Conservation (phyloP, 2,888 invertebrate species). For the Sussaba pulchella region DNA sequence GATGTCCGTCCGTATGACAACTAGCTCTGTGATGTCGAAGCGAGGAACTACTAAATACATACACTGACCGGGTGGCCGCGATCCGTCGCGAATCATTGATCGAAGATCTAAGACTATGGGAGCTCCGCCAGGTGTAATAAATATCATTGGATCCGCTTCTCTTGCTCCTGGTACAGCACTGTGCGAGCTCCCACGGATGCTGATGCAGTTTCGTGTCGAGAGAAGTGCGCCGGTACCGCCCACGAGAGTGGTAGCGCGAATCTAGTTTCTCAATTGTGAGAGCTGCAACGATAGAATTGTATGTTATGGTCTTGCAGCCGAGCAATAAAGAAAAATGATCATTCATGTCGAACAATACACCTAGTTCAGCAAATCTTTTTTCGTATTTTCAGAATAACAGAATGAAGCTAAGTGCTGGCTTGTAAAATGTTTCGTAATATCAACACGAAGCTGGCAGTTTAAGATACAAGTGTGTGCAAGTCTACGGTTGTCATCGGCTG, state of each 20-base stretch:
- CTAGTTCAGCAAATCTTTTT: neutral
- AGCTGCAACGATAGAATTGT: conserved; percentile 14
- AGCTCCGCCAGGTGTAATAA: conserved; percentile 71
- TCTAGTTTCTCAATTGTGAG: conserved; percentile 10
- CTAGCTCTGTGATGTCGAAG: conserved; percentile 21
- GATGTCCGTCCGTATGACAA: conserved; percentile 10
- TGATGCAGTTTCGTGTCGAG: conserved; percentile 44
- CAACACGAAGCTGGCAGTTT: no score
- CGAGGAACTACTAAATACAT: conserved; percentile 38
- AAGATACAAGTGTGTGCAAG: no score
- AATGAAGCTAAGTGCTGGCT: neutral
- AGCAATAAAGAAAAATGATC: conserved; percentile 1
- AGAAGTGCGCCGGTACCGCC: conserved; percentile 5
- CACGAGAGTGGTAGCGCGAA: conserved; percentile 28
- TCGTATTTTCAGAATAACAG: neutral
- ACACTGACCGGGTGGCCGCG: conserved; percentile 50
- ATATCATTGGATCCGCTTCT: conserved; percentile 77
- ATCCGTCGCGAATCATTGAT: conserved; percentile 75
- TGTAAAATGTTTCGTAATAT: no score
- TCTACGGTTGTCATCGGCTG: no score
- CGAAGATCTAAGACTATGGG: conserved; percentile 71
- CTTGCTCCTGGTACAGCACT: conserved; percentile 57
- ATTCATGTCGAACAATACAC: neutral
- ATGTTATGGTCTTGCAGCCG: neutral
- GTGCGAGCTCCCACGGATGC: conserved; percentile 18